Percentiles rank a stretch among this genome's conserved stretches.
These are phyloP conservation scores for Nothoprocta perdicaria DNA, from an alignment of 2,113 vertebrate species.

Conservation along the genomic window DNA sequence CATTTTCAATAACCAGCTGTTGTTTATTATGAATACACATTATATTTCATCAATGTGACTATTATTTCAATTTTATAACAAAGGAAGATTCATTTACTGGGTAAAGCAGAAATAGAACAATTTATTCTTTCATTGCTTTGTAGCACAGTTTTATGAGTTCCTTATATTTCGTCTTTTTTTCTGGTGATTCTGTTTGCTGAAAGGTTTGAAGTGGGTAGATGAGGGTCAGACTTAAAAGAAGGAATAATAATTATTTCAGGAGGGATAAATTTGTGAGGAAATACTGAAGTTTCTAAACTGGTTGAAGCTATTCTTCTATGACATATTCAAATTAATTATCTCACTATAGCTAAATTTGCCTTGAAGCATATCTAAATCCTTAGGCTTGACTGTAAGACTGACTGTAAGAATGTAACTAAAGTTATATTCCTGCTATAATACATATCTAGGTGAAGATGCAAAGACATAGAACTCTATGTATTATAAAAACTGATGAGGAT, in stretches of 20 bases:
- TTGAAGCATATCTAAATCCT: neutral
- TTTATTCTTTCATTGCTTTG: neutral
- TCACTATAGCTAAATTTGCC: neutral
- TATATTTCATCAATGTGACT: neutral
- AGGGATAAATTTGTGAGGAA: neutral
- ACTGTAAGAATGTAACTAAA: neutral
- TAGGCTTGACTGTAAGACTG: neutral
- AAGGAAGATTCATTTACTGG: neutral
- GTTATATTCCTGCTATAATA: neutral
- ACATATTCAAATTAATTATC: neutral
- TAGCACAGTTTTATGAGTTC: neutral
- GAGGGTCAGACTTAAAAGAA: neutral
- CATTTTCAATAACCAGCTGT: neutral
- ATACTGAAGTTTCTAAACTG: neutral
- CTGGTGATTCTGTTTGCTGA: neutral
- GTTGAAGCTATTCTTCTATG: neutral
- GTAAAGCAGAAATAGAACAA: neutral
- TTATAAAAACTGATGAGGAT: neutral
- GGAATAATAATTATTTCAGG: neutral
- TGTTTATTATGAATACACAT: neutral
- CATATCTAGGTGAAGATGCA: neutral
- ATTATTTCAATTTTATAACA: neutral
- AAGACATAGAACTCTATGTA: neutral
- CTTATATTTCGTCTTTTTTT: neutral
- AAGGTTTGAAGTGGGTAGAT: neutral